Percentiles rank a stretch among this genome's conserved stretches.
These are phyloP conservation scores for Zaprionus kolodkinae DNA, from an alignment of 1,140 invertebrate genomes.

Conservation along the genomic window DNA sequence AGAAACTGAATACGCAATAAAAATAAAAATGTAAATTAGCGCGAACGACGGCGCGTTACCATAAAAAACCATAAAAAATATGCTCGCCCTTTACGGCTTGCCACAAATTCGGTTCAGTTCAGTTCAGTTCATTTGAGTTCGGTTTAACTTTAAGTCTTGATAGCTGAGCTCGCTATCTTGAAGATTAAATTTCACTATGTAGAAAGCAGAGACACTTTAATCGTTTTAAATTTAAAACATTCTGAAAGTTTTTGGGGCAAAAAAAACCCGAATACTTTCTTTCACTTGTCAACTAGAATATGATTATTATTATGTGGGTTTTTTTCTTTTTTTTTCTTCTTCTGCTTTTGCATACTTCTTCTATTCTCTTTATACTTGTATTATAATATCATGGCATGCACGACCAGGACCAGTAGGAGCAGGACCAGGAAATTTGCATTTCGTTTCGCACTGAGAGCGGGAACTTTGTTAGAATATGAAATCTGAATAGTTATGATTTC, in stretches of 20 bases:
- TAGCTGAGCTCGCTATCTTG: constrained; percentile 6
- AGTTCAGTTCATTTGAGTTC: constrained; percentile 7
- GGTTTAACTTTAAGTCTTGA: constrained; percentile 5
- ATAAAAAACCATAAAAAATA: constrained; percentile 27
- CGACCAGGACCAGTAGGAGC: not conserved
- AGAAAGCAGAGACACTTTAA: not conserved
- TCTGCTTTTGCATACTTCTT: not conserved
- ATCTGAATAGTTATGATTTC: constrained; percentile 28
- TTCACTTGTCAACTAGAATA: constrained; percentile 3
- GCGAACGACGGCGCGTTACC: not conserved
- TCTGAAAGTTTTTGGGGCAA: not conserved
- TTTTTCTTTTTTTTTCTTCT: not conserved
- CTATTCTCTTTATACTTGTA: constrained; percentile 7
- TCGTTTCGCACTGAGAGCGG: constrained; percentile 9
- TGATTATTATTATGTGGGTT: not conserved
- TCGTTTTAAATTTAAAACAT: not conserved
- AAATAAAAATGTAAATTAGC: constrained; percentile 42
- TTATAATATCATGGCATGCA: constrained; percentile 23
- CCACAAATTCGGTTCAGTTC: not conserved
- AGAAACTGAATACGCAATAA: constrained; percentile 15
- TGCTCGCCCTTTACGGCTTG: constrained; percentile 13
- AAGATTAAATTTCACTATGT: constrained; percentile 30
- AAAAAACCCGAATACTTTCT: not conserved
- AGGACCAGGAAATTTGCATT: constrained; percentile 32
- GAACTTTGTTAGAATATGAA: constrained; percentile 23